Percentiles rank a stretch among this genome's conserved stretches.
Conservation (phyloP, 2,797 vertebrate species). For the Selene dorsalis region DNA sequence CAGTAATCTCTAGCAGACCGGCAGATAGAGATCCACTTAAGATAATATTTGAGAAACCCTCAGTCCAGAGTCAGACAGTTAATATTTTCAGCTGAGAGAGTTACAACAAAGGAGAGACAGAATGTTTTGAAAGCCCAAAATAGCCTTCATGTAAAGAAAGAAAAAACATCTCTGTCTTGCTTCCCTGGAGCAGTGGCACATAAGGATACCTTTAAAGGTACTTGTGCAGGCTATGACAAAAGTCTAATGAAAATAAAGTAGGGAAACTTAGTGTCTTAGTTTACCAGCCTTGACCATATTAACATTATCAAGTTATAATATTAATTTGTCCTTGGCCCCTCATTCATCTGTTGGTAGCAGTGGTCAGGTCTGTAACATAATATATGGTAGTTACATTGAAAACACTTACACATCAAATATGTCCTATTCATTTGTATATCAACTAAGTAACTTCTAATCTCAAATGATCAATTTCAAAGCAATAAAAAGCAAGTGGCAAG, state of each 20-base stretch:
- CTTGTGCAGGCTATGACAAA: neutral
- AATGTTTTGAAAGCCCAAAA: slow-evolving; percentile 41
- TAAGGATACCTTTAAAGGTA: slow-evolving; percentile 25
- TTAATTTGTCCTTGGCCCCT: too few species aligned
- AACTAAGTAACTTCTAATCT: too few species aligned
- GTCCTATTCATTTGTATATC: too few species aligned
- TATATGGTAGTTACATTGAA: too few species aligned
- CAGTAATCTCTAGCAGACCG: slow-evolving; percentile 28
- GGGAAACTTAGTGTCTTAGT: slow-evolving; percentile 3
- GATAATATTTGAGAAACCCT: slow-evolving; percentile 6
- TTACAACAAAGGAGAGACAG: slow-evolving; percentile 21
- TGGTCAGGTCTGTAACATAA: too few species aligned
- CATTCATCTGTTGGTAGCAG: too few species aligned
- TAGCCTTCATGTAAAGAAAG: slow-evolving; percentile 29
- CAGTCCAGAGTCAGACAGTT: slow-evolving; percentile 15
- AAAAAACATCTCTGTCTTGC: slow-evolving; percentile 27
- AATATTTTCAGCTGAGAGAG: slow-evolving; percentile 23
- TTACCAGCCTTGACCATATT: neutral
- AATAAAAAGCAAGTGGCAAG: too few species aligned
- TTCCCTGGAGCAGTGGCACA: slow-evolving; percentile 17
- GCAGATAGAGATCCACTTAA: neutral
- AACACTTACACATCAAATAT: too few species aligned
- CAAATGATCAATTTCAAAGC: too few species aligned
- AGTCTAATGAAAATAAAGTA: slow-evolving; percentile 1
- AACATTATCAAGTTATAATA: too few species aligned